Conservation (phyloP, 2,113 vertebrate genomes). For the Procavia capensis region DNA sequence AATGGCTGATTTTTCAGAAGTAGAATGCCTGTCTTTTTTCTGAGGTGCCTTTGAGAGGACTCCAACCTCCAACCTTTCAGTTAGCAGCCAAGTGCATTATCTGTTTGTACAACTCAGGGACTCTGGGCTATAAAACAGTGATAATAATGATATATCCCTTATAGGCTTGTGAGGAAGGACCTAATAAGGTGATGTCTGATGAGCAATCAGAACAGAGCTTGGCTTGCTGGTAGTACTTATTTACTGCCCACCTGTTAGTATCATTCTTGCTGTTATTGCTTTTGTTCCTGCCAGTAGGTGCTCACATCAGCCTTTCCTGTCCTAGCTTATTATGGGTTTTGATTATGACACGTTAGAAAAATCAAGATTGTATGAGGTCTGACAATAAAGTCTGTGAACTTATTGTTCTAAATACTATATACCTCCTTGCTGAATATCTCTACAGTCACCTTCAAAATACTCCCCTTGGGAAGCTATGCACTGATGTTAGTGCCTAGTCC, state of each 20-base stretch:
- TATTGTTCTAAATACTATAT: no score
- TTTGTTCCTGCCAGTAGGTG: neutral
- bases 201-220: neutral
- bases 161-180: neutral
- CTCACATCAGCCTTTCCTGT: neutral
- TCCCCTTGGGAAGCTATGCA: no score
- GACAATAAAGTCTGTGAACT: no score
- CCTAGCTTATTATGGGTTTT: neutral
- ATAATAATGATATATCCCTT: neutral
- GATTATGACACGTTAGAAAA: neutral
- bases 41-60: neutral
- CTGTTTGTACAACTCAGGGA: neutral
- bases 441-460: no score
- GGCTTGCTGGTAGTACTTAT: fast-evolving
- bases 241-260: neutral
- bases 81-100: neutral
- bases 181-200: neutral
- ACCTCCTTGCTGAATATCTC: no score
- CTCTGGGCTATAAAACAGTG: neutral
- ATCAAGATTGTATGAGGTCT: no score
- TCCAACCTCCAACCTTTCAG: neutral
- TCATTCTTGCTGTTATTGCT: no score
- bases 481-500: no score
- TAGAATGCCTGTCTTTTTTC: neutral
- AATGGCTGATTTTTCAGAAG: neutral